Percentiles rank a stretch among this genome's conserved stretches.
Conservation (phyloP, 2,113 vertebrate species). For the Synodontis membranacea region DNA sequence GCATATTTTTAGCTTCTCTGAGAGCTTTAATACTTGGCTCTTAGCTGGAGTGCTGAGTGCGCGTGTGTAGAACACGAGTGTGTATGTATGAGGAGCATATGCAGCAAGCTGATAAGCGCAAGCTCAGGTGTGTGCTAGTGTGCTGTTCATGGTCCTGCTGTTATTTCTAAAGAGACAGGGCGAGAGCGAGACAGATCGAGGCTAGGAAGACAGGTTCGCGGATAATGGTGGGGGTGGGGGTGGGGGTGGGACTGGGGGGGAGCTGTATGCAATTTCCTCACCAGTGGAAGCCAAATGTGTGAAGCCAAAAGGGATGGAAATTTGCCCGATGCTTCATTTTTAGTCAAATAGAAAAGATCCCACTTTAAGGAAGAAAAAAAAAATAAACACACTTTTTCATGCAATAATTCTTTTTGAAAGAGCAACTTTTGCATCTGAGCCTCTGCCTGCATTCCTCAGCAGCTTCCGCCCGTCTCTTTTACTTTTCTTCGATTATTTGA, state of each 20-base stretch:
- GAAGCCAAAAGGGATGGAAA: background rate
- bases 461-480: background rate
- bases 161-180: conserved; percentile 44
- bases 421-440: background rate
- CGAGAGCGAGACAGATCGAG: conserved; percentile 27
- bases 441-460: conserved; percentile 16
- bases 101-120: conserved; percentile 72
- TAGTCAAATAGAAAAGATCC: background rate
- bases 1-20: conserved; percentile 49
- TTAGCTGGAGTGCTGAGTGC: conserved; percentile 30
- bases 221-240: background rate
- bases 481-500: background rate
- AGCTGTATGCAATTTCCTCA: background rate
- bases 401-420: background rate
- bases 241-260: too few relatives aligned
- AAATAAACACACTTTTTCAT: background rate
- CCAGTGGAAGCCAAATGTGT: background rate
- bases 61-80: conserved; percentile 18
- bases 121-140: conserved; percentile 43
- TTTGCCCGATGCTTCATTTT: background rate
- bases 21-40: conserved; percentile 31
- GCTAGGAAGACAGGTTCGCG: background rate
- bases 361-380: background rate
- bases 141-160: conserved; percentile 44
- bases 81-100: conserved; percentile 69